Percentiles rank a stretch among this genome's conserved stretches.
Evolutionary conservation across 2,888 invertebrate genomes (phyloP).

Genomic region (Andrena haemorrhoa): DNA sequence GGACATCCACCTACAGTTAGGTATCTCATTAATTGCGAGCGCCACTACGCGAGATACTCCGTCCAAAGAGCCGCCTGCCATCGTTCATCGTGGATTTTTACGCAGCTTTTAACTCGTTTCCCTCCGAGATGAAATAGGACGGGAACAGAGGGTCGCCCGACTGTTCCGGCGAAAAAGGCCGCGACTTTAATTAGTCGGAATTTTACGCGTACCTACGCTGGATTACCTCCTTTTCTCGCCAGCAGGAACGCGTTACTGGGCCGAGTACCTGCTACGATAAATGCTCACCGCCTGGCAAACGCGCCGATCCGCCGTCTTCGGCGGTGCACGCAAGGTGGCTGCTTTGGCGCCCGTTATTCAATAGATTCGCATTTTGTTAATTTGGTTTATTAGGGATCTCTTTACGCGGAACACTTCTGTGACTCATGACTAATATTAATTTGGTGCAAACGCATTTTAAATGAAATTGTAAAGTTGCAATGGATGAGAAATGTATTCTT

Average conservation of each 20-base stretch:
- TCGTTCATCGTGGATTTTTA: slow-evolving; percentile 56
- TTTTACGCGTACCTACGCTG: slow-evolving; percentile 25
- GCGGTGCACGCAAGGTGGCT: not conserved
- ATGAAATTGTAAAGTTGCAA: no score
- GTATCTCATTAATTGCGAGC: slow-evolving; percentile 65
- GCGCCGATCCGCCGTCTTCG: not conserved
- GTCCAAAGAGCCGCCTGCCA: slow-evolving; percentile 50
- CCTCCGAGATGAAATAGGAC: slow-evolving; percentile 26
- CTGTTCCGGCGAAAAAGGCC: slow-evolving; percentile 11
- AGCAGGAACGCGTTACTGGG: not conserved
- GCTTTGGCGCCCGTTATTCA: no score
- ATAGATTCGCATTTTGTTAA: no score
- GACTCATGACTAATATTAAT: no score
- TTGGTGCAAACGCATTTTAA: no score
- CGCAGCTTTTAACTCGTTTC: slow-evolving; percentile 53
- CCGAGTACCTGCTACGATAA: not conserved
- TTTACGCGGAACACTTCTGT: no score
- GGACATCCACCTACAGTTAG: slow-evolving; percentile 50
- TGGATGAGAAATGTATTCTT: no score
- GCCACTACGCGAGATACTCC: slow-evolving; percentile 54
- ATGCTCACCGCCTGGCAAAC: not conserved
- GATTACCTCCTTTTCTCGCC: slow-evolving; percentile 15
- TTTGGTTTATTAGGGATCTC: no score
- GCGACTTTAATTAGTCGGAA: slow-evolving; percentile 32
- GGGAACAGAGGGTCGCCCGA: slow-evolving; percentile 9